phyloP scores from a whole-genome alignment of 2,113 vertebrate genomes.

The Geothlypis trichas region DNA sequence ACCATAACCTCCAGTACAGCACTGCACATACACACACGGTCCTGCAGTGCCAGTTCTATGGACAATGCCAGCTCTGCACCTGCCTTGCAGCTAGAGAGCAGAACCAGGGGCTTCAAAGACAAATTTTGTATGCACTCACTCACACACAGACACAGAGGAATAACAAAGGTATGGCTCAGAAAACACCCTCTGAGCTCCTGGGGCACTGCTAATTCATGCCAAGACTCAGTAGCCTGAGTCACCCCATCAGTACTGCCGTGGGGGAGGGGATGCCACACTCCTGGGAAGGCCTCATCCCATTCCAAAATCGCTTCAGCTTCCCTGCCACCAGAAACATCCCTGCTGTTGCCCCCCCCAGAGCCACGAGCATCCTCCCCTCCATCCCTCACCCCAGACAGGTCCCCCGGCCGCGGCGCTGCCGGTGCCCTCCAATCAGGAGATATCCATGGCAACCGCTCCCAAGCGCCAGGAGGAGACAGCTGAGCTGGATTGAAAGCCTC shows the following conservation, averaged over 20 bases:
- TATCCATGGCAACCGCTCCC: slow-evolving; percentile 97
- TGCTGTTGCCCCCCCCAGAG: slow-evolving; percentile 71
- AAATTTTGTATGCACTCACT: background rate
- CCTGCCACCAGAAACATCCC: slow-evolving; percentile 48
- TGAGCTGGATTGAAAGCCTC: slow-evolving; percentile 84
- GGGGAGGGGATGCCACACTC: rapidly evolving
- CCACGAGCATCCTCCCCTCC: slow-evolving; percentile 67
- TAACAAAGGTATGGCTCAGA: background rate
- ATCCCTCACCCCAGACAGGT: slow-evolving; percentile 81
- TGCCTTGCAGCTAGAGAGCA: background rate
- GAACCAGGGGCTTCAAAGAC: background rate
- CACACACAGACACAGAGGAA: background rate
- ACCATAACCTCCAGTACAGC: background rate
- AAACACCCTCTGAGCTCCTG: background rate
- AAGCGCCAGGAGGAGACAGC: slow-evolving; percentile 88
- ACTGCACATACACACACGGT: background rate
- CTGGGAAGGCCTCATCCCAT: background rate
- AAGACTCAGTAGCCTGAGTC: background rate
- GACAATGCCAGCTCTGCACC: background rate
- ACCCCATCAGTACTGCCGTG: background rate
- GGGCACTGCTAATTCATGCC: slow-evolving; percentile 7
- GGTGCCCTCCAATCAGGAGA: slow-evolving; percentile 89
- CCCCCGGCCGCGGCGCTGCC: slow-evolving; percentile 57
- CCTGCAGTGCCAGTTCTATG: background rate
- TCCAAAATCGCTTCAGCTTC: slow-evolving; percentile 50